Evolutionary conservation across 2,888 invertebrate genomes (phyloP), one percentile per base, ranked within the genome.

Genomic region (Orthosia gracilis): DNA sequence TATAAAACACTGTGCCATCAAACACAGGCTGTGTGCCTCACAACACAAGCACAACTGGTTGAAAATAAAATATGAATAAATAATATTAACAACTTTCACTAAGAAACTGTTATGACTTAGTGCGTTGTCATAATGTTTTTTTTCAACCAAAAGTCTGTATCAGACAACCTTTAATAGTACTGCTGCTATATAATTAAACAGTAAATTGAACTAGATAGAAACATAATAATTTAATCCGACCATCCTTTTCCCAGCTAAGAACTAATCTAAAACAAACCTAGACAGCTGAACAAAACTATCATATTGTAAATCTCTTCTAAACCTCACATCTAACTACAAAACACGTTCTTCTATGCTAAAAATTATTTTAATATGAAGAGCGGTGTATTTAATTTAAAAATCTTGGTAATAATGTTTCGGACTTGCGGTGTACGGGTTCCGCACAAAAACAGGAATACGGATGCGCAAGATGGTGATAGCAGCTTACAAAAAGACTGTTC

Each of bases 351-450:
- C 63, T 45, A 50, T 21, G 55, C 54, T 47, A 21, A 13, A 59
- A 4, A 66, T 75, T 55, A 76, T 68, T 80, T 73, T 72, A 76
- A 69, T 65, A 80, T 23, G 15, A 76, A 80, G 69, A 66, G 23
- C 57, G 13, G 57, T 70, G 17, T 45, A 71, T 76, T 72, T 58
- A 50, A 40, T 65, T 23, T 67, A 58, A 64, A 58, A 64, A 58
- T 40, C 5, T 3, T 45, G 5, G 7, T 17, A 45, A 45, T 17
- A 17, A 13, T 11, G 26, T 54, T 26, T 31, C 12, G 21, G 11
- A 11, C 1, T 7, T 40, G 47, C 12, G 13, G 18, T 7, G 0
- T 40, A 17, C 4, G 50, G 50, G 77, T 78, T 78, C 52, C 50
- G 57, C 49, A 57, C 2, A 4, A 31, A 31, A 31, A 4, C 26